These are phyloP conservation scores for Penaeus chinensis DNA, from an alignment of 1,140 invertebrate genomes.

Conservation along the genomic window DNA sequence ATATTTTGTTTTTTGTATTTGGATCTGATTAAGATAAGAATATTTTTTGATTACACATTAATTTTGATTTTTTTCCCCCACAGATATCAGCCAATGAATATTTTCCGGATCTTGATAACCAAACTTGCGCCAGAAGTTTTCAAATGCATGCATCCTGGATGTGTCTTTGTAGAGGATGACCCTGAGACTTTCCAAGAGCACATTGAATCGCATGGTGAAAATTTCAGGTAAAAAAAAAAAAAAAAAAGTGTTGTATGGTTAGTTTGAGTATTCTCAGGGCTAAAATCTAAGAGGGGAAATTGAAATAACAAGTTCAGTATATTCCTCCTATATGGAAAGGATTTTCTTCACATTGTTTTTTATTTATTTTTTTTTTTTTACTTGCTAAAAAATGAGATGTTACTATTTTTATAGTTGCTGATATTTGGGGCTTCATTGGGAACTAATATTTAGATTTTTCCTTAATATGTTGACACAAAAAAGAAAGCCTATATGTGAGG, in stretches of 20 bases:
- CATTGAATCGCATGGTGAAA: slow-evolving; percentile 67
- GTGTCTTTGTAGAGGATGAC: slow-evolving; percentile 70
- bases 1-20: background rate
- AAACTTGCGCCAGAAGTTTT: slow-evolving; percentile 67
- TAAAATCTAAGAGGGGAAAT: background rate
- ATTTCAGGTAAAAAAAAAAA: slow-evolving; percentile 18
- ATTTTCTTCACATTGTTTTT: no score
- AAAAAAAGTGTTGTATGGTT: background rate
- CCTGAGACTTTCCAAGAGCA: slow-evolving; percentile 69
- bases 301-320: background rate
- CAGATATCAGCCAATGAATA: slow-evolving; percentile 51
- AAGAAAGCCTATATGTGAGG: background rate
- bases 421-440: no score
- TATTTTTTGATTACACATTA: background rate
- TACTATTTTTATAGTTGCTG: no score
- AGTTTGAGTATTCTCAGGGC: background rate
- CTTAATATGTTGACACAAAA: background rate
- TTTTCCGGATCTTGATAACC: slow-evolving; percentile 49
- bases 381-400: no score
- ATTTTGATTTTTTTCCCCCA: slow-evolving; percentile 22
- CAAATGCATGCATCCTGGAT: slow-evolving; percentile 73
- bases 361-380: no score
- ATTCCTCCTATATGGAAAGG: background rate
- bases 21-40: no score
- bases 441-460: no score